Evolutionary conservation across 1,140 invertebrate species (phyloP).

Genomic region (Mycetomoellerius zeteki): DNA sequence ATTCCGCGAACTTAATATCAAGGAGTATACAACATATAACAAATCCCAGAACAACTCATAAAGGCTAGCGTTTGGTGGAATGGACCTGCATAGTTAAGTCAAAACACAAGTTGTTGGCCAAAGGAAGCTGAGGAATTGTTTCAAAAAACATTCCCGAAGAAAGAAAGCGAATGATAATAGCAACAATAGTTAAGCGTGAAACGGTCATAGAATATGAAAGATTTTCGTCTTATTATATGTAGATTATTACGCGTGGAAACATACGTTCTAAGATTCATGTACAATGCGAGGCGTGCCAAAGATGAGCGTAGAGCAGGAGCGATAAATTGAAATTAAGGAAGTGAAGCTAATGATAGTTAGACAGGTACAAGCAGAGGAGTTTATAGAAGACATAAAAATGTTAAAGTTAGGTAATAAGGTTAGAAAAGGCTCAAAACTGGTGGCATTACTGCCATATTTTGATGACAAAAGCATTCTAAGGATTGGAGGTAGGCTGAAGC

Average conservation of each 20-base stretch:
- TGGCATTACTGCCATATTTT: not conserved
- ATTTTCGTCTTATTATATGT: not conserved
- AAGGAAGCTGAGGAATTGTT: not conserved
- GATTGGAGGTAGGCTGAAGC: conserved; percentile 5
- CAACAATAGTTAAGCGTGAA: not conserved
- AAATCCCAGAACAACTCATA: conserved; percentile 44
- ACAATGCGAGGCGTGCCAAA: not conserved
- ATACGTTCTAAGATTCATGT: not conserved
- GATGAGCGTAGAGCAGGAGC: not conserved
- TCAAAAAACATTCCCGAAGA: not conserved
- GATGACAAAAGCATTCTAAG: not conserved
- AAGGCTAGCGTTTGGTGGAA: not conserved
- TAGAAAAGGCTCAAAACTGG: not conserved
- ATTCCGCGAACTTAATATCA: conserved; percentile 82
- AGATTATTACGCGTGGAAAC: not conserved
- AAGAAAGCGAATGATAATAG: not conserved
- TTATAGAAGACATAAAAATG: not conserved
- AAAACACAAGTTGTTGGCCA: not conserved
- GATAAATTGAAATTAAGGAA: no score
- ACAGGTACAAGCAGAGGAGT: not conserved
- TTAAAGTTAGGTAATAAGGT: not conserved
- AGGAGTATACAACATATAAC: no score
- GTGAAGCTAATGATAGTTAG: not conserved
- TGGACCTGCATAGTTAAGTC: not conserved
- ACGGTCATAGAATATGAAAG: not conserved